Evolutionary conservation across 2,888 invertebrate species (phyloP), one percentile per base, ranked within the genome.

Genomic region (Ellobium chinense): DNA sequence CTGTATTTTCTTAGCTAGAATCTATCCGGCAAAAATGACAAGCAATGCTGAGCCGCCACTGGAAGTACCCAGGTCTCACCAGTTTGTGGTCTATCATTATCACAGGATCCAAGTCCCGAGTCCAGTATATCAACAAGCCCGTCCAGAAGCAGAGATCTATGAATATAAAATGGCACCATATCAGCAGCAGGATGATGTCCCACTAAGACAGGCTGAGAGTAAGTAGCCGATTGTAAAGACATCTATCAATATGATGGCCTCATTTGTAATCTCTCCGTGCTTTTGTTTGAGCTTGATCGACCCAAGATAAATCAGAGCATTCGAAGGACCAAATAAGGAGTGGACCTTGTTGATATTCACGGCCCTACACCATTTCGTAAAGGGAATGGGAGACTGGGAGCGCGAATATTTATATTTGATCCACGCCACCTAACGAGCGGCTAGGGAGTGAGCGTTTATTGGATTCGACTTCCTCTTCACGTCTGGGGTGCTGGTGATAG

Each of bases 331-430:
- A 12, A 54, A 7, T 12, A 29, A 21, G 21, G 9, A 56, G 39
- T 70, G 56, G 14, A 1, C n/a, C 54, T 70, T 18, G 56, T 70
- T 34, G 29, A 56, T 56, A 70, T 70, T 27, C 70, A 70, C 54
- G 21, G 5, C 3, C 39, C 1, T 24, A 14, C 12, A 21, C 36
- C 12, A 14, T 68, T 39, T 24, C 24, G 24, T 39, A 27, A 39
- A n/a, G 37, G 37, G 2, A 1, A 27, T 7, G 39, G 24, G n/a
- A 14, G 66, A 9, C 14, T 14, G 1, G 9, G 7, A 14, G 5
- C 37, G 24, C 4, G 7, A 27, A 39, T 68, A 39, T 68, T 68
- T 37, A n/a, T 68, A 29, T 68, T 54, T 18, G 5, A 18, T 31
- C 18, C 54, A 31, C 0, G 54, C n/a, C 31, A 54, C 39, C 39